Evolutionary conservation across 2,113 vertebrate genomes (phyloP).

Genomic region (Zosterops pallidus): DNA sequence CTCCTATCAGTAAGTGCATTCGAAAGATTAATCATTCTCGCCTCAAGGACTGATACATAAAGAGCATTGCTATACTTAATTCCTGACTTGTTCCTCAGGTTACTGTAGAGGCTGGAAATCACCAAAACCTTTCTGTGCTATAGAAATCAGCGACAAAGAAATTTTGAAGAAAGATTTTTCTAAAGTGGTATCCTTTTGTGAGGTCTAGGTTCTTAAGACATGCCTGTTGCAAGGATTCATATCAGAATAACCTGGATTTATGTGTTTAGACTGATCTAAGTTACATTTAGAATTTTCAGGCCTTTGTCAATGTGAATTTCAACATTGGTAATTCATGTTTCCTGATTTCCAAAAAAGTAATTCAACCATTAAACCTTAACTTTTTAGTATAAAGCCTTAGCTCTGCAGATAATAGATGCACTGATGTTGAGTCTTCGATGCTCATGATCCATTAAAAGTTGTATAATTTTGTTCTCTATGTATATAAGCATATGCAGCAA

Average conservation of each 20-base stretch:
- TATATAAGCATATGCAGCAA: not conserved
- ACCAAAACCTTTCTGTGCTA: not conserved
- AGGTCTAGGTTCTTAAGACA: not conserved
- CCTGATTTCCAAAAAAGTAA: not conserved
- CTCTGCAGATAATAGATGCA: not conserved
- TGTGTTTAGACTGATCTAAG: not conserved
- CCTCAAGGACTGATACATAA: not conserved
- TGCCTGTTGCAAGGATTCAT: not conserved
- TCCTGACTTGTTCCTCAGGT: not conserved
- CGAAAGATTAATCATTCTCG: not conserved
- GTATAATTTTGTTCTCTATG: not conserved
- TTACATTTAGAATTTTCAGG: not conserved
- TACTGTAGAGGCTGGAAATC: not conserved
- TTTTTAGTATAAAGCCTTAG: not conserved
- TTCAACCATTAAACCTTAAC: not conserved
- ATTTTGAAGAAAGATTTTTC: not conserved
- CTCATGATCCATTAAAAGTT: not conserved
- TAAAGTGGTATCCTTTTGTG: not conserved
- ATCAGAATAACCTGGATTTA: not conserved
- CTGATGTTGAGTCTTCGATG: not conserved
- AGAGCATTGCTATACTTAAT: not conserved
- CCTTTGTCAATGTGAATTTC: not conserved
- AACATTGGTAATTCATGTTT: not conserved
- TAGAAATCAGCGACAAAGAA: not conserved
- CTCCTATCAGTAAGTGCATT: not conserved